A percentile compares a stretch with the other conserved stretches of the same genome.
Evolutionary conservation across 2,797 vertebrate genomes (phyloP).

Genomic region (Spondyliosoma cantharus): DNA sequence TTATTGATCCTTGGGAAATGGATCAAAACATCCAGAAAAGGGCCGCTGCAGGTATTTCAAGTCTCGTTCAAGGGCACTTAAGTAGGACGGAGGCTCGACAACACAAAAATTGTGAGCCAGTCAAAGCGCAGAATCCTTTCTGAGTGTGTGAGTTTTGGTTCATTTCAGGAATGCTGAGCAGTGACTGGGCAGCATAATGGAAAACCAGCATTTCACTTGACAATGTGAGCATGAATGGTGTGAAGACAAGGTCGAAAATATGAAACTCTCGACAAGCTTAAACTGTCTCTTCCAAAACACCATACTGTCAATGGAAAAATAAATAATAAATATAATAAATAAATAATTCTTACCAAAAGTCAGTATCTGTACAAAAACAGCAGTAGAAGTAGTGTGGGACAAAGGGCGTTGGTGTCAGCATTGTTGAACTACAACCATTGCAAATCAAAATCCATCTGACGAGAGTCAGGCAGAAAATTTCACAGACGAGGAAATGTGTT

Average conservation of each 20-base stretch:
- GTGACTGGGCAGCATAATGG: conserved; percentile 19
- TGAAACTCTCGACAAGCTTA: neutral
- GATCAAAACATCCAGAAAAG: conserved; percentile 1
- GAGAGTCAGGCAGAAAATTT: too few species aligned
- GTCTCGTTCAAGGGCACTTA: neutral
- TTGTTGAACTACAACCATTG: too few species aligned
- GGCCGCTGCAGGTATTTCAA: neutral
- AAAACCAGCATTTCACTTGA: conserved; percentile 22
- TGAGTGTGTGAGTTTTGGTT: neutral
- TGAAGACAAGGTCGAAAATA: conserved; percentile 15
- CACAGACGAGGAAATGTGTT: too few species aligned
- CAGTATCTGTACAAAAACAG: neutral
- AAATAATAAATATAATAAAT: too few species aligned
- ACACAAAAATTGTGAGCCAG: conserved; percentile 9
- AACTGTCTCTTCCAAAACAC: neutral
- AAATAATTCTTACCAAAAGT: too few species aligned
- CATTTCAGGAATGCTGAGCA: conserved; percentile 21
- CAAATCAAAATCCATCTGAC: too few species aligned
- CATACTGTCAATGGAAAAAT: neutral
- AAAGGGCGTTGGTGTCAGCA: too few species aligned
- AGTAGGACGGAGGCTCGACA: neutral
- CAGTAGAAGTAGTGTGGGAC: too few species aligned
- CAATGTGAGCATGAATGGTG: neutral
- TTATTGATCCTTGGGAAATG: conserved; percentile 13
- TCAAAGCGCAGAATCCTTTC: neutral